Conservation (phyloP, 2,113 vertebrate species). For the Microcebus griseorufus region DNA sequence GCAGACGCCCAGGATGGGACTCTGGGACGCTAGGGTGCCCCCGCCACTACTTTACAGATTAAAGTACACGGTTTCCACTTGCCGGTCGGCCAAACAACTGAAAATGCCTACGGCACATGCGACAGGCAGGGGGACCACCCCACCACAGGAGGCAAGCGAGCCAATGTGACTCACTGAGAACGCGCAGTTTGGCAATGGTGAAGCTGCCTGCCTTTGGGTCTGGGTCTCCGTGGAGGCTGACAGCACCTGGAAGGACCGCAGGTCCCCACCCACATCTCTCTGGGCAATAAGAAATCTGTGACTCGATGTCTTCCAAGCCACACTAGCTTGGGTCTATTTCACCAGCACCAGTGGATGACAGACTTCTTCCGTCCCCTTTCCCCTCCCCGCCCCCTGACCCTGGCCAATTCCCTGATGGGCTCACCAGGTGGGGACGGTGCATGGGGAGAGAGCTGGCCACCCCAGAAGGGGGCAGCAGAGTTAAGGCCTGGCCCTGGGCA, state of each 20-base stretch:
- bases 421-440: not conserved
- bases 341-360: not conserved
- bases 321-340: not conserved
- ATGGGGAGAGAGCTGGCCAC: not conserved
- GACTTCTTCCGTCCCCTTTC: not conserved
- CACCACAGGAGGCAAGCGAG: not conserved
- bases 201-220: not conserved
- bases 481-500: not conserved
- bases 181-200: not conserved
- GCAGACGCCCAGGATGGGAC: not conserved
- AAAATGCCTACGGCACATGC: not conserved
- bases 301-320: not conserved
- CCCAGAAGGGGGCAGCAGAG: slow-evolving; percentile 79
- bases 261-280: not conserved
- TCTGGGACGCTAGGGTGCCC: too few species aligned
- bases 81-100: not conserved
- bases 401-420: not conserved
- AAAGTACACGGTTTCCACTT: not conserved
- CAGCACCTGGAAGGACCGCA: not conserved
- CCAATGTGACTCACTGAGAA: not conserved
- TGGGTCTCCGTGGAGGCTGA: not conserved
- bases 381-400: not conserved
- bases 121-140: not conserved
- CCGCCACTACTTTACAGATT: not conserved
- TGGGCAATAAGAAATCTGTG: not conserved